phyloP scores from a whole-genome alignment of 2,888 invertebrate species.

The Hydroisotoma schaefferi region DNA sequence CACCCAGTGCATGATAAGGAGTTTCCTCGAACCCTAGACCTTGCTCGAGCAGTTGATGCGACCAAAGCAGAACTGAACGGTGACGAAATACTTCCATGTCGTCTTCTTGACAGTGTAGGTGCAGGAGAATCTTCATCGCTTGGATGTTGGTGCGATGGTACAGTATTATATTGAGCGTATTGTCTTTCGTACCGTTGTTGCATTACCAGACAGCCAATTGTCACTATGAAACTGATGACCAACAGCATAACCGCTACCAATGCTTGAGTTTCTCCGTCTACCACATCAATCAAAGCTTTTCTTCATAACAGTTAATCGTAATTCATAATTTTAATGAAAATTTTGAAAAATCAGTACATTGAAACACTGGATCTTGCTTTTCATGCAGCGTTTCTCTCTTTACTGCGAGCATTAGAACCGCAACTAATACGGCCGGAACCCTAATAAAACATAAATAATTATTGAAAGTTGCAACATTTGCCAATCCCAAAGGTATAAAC shows the following conservation, averaged over 20 bases:
- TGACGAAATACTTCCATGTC: conserved; percentile 28
- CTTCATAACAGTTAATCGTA: background rate
- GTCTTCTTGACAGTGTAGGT: background rate
- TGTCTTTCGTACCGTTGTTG: conserved; percentile 75
- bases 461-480: background rate
- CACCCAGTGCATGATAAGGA: conserved; percentile 28
- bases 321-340: background rate
- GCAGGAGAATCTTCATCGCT: conserved; percentile 60
- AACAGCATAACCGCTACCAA: conserved; percentile 71
- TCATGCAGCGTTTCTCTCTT: conserved; percentile 58
- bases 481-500: no score
- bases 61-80: conserved; percentile 11
- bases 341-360: conserved; percentile 52
- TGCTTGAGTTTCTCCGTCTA: conserved; percentile 68
- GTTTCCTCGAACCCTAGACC: conserved; percentile 10
- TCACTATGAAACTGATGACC: conserved; percentile 74
- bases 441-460: conserved; percentile 53
- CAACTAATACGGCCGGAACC: conserved; percentile 65
- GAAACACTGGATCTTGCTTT: conserved; percentile 70
- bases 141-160: conserved; percentile 47
- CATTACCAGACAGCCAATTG: conserved; percentile 74
- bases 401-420: conserved; percentile 60
- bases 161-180: conserved; percentile 60
- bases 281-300: background rate
- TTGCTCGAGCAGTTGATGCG: background rate